Conservation (phyloP, 2,797 vertebrate genomes). For the Pseudocheirus occidentalis region DNA sequence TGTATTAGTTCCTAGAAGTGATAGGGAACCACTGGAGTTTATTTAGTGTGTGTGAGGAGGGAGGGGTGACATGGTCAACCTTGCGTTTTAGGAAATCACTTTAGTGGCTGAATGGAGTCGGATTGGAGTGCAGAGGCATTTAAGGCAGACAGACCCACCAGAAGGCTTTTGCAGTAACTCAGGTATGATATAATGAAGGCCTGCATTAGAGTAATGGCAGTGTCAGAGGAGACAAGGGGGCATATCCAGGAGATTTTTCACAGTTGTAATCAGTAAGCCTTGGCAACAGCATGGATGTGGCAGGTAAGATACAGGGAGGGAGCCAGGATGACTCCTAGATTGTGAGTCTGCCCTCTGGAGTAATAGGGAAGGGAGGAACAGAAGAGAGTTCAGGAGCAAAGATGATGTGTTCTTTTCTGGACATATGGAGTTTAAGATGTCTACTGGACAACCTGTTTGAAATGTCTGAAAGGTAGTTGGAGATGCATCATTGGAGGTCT, state of each 20-base stretch:
- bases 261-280: background rate
- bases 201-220: background rate
- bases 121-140: too few species aligned
- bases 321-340: background rate
- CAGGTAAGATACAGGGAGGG: background rate
- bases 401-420: background rate
- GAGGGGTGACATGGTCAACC: background rate
- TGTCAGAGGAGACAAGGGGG: too few species aligned
- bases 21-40: background rate
- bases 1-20: background rate
- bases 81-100: background rate
- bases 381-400: too few species aligned
- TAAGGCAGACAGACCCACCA: background rate
- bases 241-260: background rate
- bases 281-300: background rate
- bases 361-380: background rate
- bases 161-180: background rate
- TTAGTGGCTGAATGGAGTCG: background rate
- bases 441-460: background rate
- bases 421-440: background rate
- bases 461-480: background rate
- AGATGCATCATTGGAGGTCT: background rate
- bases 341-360: background rate
- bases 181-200: background rate
- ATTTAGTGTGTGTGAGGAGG: background rate